Conservation (phyloP, 92 coral and sea anemone genomes). For the Pocillopora grandis region DNA sequence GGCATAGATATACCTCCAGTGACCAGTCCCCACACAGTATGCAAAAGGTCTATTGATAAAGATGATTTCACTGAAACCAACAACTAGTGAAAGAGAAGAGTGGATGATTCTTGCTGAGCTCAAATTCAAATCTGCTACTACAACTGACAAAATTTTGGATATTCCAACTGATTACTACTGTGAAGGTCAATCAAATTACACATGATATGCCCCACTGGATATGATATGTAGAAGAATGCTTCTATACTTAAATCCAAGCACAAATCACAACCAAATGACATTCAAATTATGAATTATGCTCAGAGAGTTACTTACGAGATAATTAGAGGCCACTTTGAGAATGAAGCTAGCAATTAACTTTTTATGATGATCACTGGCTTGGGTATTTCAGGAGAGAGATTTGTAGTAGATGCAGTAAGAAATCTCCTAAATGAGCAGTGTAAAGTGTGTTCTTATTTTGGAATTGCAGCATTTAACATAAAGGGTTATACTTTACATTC, state of each 20-base stretch:
- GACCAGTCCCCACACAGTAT: not conserved
- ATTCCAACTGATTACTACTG: no score
- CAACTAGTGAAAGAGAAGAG: constrained; percentile 43
- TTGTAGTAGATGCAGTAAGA: constrained; percentile 54
- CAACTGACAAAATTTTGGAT: no score
- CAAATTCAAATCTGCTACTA: not conserved
- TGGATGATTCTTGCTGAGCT: constrained; percentile 64
- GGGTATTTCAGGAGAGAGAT: constrained; percentile 62
- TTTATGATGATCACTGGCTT: constrained; percentile 50
- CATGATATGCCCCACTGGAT: constrained; percentile 69
- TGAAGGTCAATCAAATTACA: constrained; percentile 28
- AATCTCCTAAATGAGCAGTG: constrained; percentile 31
- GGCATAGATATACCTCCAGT: constrained; percentile 1
- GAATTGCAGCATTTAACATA: constrained; percentile 60
- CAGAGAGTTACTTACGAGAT: constrained; percentile 59
- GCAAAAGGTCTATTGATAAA: not conserved
- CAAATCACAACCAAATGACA: constrained; percentile 8
- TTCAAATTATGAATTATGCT: constrained; percentile 12
- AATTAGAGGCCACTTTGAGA: constrained; percentile 32
- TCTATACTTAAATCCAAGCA: not conserved
- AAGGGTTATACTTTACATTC: constrained; percentile 56
- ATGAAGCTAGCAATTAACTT: constrained; percentile 35
- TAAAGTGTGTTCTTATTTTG: constrained; percentile 59
- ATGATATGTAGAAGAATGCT: constrained; percentile 31
- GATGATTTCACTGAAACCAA: constrained; percentile 17